These are phyloP conservation scores for Mergus octosetaceus DNA, from an alignment of 2,797 vertebrate species.

Conservation along the genomic window DNA sequence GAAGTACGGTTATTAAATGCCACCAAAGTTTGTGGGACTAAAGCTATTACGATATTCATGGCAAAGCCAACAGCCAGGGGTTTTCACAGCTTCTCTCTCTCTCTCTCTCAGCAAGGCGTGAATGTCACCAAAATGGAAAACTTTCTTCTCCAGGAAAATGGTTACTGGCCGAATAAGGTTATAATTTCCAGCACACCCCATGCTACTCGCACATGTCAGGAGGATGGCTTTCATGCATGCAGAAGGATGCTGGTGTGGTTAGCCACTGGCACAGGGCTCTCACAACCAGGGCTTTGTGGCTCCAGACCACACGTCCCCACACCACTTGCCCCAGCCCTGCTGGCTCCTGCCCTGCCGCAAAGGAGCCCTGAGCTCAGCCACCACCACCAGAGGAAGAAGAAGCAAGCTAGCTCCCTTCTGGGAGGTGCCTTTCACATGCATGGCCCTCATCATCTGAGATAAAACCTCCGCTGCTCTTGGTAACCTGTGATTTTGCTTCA, in stretches of 20 bases:
- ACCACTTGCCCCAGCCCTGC: fast-evolving
- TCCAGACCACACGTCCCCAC: fast-evolving
- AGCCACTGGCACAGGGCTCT: background rate
- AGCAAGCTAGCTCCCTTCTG: background rate
- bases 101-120: background rate
- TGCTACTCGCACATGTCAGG: background rate
- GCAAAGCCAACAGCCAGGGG: background rate
- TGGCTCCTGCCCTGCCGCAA: background rate
- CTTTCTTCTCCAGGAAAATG: background rate
- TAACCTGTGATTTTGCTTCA: background rate
- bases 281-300: background rate
- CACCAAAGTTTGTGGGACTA: background rate
- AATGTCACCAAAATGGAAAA: background rate
- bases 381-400: background rate
- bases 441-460: background rate
- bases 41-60: background rate
- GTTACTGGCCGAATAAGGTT: background rate
- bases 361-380: background rate
- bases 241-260: background rate
- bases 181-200: constrained; percentile 1
- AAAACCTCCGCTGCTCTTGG: background rate
- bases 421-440: background rate
- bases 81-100: background rate
- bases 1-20: background rate
- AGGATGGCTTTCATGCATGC: background rate